phyloP scores from a whole-genome alignment of 2,888 invertebrate genomes.

The Melinopterus prodromus region DNA sequence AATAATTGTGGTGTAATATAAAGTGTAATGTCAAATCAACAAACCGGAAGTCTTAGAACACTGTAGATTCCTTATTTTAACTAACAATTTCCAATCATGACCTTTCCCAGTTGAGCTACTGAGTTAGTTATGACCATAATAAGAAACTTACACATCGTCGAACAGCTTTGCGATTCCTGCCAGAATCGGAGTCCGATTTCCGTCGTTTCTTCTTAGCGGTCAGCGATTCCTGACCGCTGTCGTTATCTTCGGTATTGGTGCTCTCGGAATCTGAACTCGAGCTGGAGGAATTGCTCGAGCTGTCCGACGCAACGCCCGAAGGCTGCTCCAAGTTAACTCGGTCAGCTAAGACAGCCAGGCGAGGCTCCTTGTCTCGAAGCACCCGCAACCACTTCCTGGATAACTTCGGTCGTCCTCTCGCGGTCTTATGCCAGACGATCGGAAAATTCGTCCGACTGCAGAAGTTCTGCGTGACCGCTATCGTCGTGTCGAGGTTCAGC shows the following conservation, averaged over 20 bases:
- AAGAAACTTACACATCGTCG: constrained; percentile 49
- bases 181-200: constrained; percentile 61
- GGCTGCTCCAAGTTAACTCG: constrained; percentile 84
- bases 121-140: too few relatives aligned
- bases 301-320: constrained; percentile 94
- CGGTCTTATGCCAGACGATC: constrained; percentile 98
- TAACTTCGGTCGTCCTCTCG: constrained; percentile 90
- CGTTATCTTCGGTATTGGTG: constrained; percentile 65
- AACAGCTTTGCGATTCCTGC: constrained; percentile 51
- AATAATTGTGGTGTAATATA: too few relatives aligned
- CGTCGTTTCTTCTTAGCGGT: constrained; percentile 85
- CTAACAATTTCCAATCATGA: too few relatives aligned
- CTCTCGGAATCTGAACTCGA: constrained; percentile 66
- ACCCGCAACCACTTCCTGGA: constrained; percentile 88
- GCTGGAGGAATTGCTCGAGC: constrained; percentile 86
- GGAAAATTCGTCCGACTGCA: constrained; percentile 96
- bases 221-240: constrained; percentile 89
- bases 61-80: too few relatives aligned
- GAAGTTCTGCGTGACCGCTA: constrained; percentile 99
- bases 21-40: too few relatives aligned
- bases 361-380: constrained; percentile 73
- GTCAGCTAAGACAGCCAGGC: constrained; percentile 81
- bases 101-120: too few relatives aligned
- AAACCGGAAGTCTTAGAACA: too few relatives aligned
- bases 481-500: constrained; percentile 92